Evolutionary conservation across 23 tunicate genomes (phyloP), one percentile per base, ranked within the genome.

Genomic region (Ciona savignyi): DNA sequence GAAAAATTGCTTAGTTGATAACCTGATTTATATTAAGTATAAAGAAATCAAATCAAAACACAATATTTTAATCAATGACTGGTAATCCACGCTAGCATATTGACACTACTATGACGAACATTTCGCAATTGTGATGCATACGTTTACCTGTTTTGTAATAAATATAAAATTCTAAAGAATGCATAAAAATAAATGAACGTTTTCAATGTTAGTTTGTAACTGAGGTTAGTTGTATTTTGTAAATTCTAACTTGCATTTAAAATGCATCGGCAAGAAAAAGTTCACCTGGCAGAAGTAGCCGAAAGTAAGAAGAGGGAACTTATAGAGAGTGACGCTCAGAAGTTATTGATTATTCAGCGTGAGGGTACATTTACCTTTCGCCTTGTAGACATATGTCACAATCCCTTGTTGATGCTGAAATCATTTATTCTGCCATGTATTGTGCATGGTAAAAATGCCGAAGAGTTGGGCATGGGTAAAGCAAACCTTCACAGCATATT

Each of bases 301-400:
- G 82, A 71, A 64, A 66, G 72, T 33, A 72, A 78, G 32, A 78
- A 66, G 27, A 33, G 80, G 51, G 65, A 73, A 9, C 25, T 78
- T 15, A 78, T 85, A 1, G 75, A 80, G 27, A 75, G 85, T 33
- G 81, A 86, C 29, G 73, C 83, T 32, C 78, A 78, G 33, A 68
- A 67, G 66, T 60, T 88, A 32, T 79, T 88, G 3, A 74, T 71
- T 11, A 60, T 70, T 2, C 96, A 88, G 49, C 65, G 96, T n/a
- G 87, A 77, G 48, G 87, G 86, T 2, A 65, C 51, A 49, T 88
- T 88, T 78, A 88, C 96, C 0, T 88, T 71, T 66, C 68, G 96
- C 29, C 67, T 76, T 30, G 80, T 88, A 25, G 96, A 88, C 60
- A 74, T 77, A 65, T 76, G 78, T 26, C 65, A 71, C 32, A 60